phyloP scores from a whole-genome alignment of 2,797 vertebrate genomes.

The Muscicapa comitata region DNA sequence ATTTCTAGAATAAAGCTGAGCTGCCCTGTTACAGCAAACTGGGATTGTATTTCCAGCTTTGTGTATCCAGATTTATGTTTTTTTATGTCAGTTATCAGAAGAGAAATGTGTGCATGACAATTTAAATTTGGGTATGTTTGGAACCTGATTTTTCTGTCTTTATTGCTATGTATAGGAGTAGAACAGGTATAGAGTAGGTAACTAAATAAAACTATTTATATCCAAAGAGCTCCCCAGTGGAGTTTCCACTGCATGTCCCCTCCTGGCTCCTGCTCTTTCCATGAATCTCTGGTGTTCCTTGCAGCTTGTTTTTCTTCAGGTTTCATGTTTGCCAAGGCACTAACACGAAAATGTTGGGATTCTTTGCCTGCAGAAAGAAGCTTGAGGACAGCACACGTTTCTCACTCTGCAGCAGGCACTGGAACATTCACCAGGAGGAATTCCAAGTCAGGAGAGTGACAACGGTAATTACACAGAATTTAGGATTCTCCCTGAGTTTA shows the following conservation, averaged over 20 bases:
- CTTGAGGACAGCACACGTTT: neutral
- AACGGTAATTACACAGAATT: neutral
- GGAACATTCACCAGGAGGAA: neutral
- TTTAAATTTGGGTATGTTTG: neutral
- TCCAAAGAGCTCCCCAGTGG: neutral
- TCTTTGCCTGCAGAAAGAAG: neutral
- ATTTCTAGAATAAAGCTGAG: neutral
- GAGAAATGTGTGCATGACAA: neutral
- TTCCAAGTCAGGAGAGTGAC: neutral
- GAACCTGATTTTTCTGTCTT: neutral
- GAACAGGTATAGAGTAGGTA: neutral
- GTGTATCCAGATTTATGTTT: neutral
- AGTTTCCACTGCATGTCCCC: neutral
- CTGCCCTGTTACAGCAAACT: accelerated
- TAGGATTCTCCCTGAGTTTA: neutral
- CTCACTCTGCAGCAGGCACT: neutral
- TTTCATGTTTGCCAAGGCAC: neutral
- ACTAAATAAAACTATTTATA: neutral
- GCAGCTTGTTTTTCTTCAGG: neutral
- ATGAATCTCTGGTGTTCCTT: neutral
- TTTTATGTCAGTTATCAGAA: neutral
- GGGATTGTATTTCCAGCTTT: neutral
- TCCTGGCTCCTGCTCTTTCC: neutral
- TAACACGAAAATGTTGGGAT: neutral
- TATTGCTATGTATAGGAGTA: neutral